A percentile compares a stretch with the other conserved stretches of the same genome.
phyloP scores from a whole-genome alignment of 92 coral and sea anemone genomes.

The Epizoanthus fatuus region DNA sequence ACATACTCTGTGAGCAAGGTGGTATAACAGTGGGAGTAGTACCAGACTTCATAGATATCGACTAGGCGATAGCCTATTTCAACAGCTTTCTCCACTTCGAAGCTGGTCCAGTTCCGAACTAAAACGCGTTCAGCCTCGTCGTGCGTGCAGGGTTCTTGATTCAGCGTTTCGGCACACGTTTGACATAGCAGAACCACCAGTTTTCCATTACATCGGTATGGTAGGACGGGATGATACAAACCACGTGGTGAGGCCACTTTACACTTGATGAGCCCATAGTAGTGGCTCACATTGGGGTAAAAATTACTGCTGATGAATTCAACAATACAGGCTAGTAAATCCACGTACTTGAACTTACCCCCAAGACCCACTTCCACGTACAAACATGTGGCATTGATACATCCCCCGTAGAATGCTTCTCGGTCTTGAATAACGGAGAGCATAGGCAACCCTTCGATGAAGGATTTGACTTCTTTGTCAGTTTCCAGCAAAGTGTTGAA shows the following conservation, averaged over 20 bases:
- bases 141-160: constrained; percentile 3
- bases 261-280: constrained; percentile 30
- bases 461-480: too few relatives aligned
- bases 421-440: too few relatives aligned
- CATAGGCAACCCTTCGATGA: too few relatives aligned
- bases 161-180: neutral
- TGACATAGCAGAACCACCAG: constrained; percentile 9
- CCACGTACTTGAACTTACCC: too few relatives aligned
- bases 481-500: too few relatives aligned
- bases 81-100: constrained; percentile 13
- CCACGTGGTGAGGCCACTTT: constrained; percentile 10
- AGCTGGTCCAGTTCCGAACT: neutral
- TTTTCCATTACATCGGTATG: neutral
- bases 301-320: too few relatives aligned
- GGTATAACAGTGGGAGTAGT: neutral
- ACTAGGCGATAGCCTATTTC: neutral
- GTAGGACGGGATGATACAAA: constrained; percentile 22
- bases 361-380: too few relatives aligned
- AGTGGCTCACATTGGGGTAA: too few relatives aligned
- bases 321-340: too few relatives aligned
- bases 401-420: too few relatives aligned
- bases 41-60: too few relatives aligned
- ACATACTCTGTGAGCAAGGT: constrained; percentile 10
- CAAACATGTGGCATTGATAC: too few relatives aligned
- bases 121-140: neutral